Evolutionary conservation across 1,140 invertebrate species (phyloP), one percentile per base, ranked within the genome.

Genomic region (Muscidifurax raptorellus): DNA sequence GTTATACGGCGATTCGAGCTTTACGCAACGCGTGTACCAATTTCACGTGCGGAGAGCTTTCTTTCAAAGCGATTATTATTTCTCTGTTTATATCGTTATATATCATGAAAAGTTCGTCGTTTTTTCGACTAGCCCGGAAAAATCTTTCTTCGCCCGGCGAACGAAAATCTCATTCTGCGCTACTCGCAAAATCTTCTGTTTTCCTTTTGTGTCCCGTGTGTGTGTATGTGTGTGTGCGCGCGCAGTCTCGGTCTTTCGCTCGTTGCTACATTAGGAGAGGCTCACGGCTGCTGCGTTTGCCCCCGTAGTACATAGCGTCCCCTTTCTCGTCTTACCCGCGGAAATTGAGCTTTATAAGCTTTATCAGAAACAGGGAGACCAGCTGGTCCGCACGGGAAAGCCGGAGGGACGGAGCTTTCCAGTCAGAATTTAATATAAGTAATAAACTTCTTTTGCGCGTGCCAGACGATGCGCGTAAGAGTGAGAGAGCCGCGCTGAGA

Each of bases 261-360:
- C 75, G n/a, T 22, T 25, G 52, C 59, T 30, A 71, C 80, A 72
- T 81, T 74, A 72, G 44, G 27, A 25, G 66, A 28, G 12, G 6
- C 40, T 75, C 15, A n/a, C n/a, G 7, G 32, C 44, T 79, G 30
- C 52, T 30, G 10, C 59, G 79, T 15, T 47, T 47, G 75, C 10
- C 27, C 67, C 66, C 64, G 78, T 28, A 36, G 2, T 44, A 44
- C 27, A 15, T 3, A 25, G 10, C 69, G 30, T 74, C 47, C 80
- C 47, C 52, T 66, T 71, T 84, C 80, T 52, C 67, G 0, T 74
- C 30, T 32, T 13, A 66, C 71, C 69, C 59, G 44, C 47, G 80
- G 44, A 87, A 82, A 86, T 83, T 78, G 84, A 85, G 76, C 83
- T 86, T 86, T 80, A 85, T 86, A 80, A 72, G 84, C 77, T 86